Base-by-base conservation (phyloP, 2,113 vertebrate species). In the Sylvia atricapilla region DNA sequence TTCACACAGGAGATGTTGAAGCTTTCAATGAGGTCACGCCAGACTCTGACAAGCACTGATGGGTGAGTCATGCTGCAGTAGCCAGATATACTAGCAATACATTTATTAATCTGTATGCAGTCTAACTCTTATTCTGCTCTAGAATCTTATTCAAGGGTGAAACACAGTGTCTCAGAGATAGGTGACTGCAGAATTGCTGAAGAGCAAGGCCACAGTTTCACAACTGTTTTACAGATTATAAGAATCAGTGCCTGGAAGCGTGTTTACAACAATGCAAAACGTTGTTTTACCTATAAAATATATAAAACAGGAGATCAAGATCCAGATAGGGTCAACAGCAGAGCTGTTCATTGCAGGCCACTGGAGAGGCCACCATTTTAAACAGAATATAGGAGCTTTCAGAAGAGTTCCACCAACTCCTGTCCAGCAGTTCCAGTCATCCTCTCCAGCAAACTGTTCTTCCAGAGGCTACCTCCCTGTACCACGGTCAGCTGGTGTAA, bases 31-130 rank as follows among this genome's bases (percentile, higher is more conserved):
- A 97, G 96, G 97, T 97, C 97, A 96, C 95, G 89, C 84, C 97
- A 98, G 96, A 90, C 91, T 82, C 97, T 96, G 96, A 97, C 97
- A 97, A 95, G 97, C 94, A 94, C 95, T 96, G 97, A 97, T 90
- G 96, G 84, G 96, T 98, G 98, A 98, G 93, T 98, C 98, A 98
- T 98, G 89, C 95, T 95, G 97, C 97, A 97, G 97, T 97, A 98
- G 78, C 97, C 97, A 96, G 97, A 96, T 96, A 97, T 97, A 97
- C 95, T 94, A 98, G 97, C 95, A 97, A 93, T 84, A 95, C 96
- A 93, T 96, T 75, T 96, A 96, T 97, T 97, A 97, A 97, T 97
- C 96, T 96, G 95, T 94, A 97, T 97, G 97, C 97, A 97, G 97
- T 69, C 96, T 97, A 94, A 95, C 92, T 96, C 97, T 91, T 96